Conservation (phyloP, 2,113 vertebrate species). For the Thoracochromis brauschi region DNA sequence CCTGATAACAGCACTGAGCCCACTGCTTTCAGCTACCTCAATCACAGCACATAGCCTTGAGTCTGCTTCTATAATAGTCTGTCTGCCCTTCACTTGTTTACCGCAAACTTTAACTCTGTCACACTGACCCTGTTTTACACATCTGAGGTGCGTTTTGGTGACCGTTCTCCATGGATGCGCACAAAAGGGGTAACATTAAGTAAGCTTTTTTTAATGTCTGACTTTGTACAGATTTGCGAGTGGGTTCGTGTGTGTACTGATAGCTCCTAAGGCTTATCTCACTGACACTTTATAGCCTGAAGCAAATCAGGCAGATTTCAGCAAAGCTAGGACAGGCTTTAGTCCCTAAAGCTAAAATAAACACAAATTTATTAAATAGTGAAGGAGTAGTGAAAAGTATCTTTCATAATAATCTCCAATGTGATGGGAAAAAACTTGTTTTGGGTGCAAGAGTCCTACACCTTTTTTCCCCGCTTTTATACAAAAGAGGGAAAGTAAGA, state of each 20-base stretch:
- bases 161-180: not conserved
- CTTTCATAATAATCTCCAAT: not conserved
- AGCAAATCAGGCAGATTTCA: not conserved
- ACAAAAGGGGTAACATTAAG: not conserved
- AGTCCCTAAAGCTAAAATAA: not conserved
- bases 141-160: conserved; percentile 10
- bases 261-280: not conserved
- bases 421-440: not conserved
- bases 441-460: not conserved
- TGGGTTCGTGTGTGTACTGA: not conserved
- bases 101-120: conserved; percentile 15
- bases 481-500: not conserved
- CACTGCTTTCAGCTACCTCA: conserved; percentile 24
- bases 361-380: not conserved
- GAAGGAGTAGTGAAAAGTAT: not conserved
- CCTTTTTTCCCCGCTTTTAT: not conserved
- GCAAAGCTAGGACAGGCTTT: not conserved
- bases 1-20: conserved; percentile 51
- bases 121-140: conserved; percentile 20
- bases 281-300: not conserved
- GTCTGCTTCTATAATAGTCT: conserved; percentile 25
- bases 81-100: conserved; percentile 19
- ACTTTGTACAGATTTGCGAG: not conserved
- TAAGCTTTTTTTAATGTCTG: not conserved
- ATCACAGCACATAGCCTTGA: conserved; percentile 18